These are phyloP conservation scores for Cercocebus atys DNA, from an alignment of 2,113 vertebrate genomes.

Conservation along the genomic window DNA sequence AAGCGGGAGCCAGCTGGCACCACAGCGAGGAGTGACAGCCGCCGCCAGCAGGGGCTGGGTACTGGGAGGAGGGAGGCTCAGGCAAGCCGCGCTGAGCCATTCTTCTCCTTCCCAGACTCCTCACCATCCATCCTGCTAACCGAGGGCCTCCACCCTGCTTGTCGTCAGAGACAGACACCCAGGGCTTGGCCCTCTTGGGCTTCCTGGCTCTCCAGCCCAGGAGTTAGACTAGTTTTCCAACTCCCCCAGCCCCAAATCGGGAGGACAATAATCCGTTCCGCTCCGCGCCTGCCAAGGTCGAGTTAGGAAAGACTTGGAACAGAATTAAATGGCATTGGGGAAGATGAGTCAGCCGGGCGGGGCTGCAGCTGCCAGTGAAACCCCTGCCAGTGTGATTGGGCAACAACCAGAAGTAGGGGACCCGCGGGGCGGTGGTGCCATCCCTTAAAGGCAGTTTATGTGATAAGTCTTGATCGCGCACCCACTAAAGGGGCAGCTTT, in stretches of 20 bases:
- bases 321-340: background rate
- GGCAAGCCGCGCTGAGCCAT: background rate
- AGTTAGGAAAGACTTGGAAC: background rate
- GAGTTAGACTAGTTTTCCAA: background rate
- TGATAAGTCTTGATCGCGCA: background rate
- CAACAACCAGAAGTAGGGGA: background rate
- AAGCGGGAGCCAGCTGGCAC: background rate
- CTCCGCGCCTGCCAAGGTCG: rapidly evolving
- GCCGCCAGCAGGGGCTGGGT: background rate
- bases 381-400: background rate
- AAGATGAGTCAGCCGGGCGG: background rate
- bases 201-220: background rate
- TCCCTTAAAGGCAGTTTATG: background rate
- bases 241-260: background rate
- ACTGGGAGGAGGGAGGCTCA: background rate
- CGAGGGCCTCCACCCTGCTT: background rate
- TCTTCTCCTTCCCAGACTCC: background rate
- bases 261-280: background rate
- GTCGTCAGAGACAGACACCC: background rate
- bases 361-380: background rate
- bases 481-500: background rate
- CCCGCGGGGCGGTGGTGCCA: rapidly evolving
- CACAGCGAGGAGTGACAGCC: background rate
- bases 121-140: background rate
- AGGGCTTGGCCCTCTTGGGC: background rate